A percentile compares a stretch with the other conserved stretches of the same genome.
phyloP scores from a whole-genome alignment of 2,888 invertebrate genomes.

The Amblyteles armatorius region DNA sequence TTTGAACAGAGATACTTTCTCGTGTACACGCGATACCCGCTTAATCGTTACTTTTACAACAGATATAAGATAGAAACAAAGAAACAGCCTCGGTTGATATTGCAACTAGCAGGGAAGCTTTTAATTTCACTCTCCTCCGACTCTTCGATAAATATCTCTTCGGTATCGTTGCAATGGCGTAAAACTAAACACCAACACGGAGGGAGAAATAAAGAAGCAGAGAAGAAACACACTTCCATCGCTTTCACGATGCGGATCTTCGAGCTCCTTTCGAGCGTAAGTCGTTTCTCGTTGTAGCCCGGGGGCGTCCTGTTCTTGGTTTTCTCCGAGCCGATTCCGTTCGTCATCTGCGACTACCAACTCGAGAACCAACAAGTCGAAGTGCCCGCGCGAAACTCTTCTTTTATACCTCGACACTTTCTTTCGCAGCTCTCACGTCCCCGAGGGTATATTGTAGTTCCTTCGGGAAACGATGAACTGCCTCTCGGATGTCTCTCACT shows the following conservation, averaged over 20 bases:
- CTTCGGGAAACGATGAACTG: conserved; percentile 17
- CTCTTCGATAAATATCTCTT: conserved; percentile 15
- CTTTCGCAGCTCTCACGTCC: not conserved
- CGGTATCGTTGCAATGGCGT: conserved; percentile 49
- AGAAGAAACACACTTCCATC: conserved; percentile 14
- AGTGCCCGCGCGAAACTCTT: conserved; percentile 8
- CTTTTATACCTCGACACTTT: conserved; percentile 22
- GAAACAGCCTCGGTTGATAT: not conserved
- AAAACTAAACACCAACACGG: conserved; percentile 56
- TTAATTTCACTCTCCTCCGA: conserved; percentile 27
- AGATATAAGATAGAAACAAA: not conserved
- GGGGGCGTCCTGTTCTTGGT: conserved; percentile 38
- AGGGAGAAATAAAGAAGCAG: conserved; percentile 9
- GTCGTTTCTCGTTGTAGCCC: conserved; percentile 53
- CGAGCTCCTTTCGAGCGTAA: conserved; percentile 48
- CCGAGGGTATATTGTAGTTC: conserved; percentile 40
- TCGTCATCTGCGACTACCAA: conserved; percentile 40
- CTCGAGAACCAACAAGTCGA: conserved; percentile 27
- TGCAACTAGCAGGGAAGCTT: conserved; percentile 15
- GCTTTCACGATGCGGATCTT: conserved; percentile 29
- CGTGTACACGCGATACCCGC: not conserved
- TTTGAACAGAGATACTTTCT: not conserved
- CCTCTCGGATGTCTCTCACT: conserved; percentile 20
- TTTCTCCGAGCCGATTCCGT: conserved; percentile 35
- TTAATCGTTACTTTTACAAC: not conserved